Evolutionary conservation across 1,140 invertebrate species (phyloP), one percentile per base, ranked within the genome.

Genomic region (Scylla paramamosain): DNA sequence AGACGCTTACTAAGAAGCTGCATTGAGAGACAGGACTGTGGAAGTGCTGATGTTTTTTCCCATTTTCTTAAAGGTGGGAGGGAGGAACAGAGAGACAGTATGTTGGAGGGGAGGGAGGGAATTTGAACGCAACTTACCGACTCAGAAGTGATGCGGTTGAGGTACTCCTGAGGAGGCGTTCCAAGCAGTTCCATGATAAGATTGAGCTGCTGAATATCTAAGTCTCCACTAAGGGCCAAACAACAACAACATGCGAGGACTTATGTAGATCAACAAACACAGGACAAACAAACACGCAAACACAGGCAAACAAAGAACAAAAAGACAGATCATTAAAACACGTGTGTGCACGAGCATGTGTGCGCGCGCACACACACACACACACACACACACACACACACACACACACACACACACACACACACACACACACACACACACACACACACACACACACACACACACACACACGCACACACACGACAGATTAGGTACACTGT

Each of bases 151-250:
- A 98, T 97, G 96, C 97, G 97, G 59, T 97, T 96, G 94, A 98
- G 97, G n/a, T 98, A 97, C 95, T 97, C 97, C 92, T 97, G 97
- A 96, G 97, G 97, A 6, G 98, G 98, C 59, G 97, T 98, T 28
- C 98, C 98, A 95, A 97, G 97, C 39, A 98, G 96, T 91, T 96
- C 96, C 97, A 98, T 97, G 59, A 98, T 98, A 91, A 97, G 97
- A 88, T 97, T 97, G 95, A 98, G 96, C 96, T 98, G 98, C 96
- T 98, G 97, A 96, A 98, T 98, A 96, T 98, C 97, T 98, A 95
- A 86, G 88, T 84, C 32, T 88, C 29, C 67, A 87, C 88, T 94
- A 95, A 95, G 93, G 95, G 92, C 83, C 93, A 96, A 59, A 59
- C 91, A 93, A 94, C 90, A 89, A 31, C 93, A 93, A 89, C 86